These are phyloP conservation scores for Ypsolopha sequella DNA, from an alignment of 2,888 invertebrate species.

Conservation along the genomic window DNA sequence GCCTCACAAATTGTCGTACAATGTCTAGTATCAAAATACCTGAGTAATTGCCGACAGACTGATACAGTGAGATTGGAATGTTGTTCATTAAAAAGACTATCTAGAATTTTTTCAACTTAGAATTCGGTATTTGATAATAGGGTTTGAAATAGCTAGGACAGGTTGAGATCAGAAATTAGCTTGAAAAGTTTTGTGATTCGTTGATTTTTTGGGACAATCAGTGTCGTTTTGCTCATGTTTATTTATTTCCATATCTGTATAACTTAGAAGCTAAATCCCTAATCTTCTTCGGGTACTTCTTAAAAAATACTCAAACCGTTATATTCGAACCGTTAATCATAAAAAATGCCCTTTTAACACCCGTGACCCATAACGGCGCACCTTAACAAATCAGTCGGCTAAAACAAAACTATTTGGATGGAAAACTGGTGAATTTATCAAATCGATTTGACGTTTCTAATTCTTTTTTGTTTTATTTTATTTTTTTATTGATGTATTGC, in stretches of 20 bases:
- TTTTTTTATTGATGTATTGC: conserved; percentile 43
- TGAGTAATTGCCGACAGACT: conserved; percentile 26
- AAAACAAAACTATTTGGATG: conserved; percentile 26
- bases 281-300: too few species aligned
- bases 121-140: not conserved
- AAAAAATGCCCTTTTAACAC: conserved; percentile 12
- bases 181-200: too few species aligned
- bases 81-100: not conserved
- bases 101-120: not conserved
- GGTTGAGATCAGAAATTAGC: not conserved
- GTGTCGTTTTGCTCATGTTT: too few species aligned
- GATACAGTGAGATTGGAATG: conserved; percentile 12
- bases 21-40: conserved; percentile 22
- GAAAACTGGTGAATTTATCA: conserved; percentile 45
- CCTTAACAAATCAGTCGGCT: conserved; percentile 37
- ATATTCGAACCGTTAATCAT: conserved; percentile 1
- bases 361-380: conserved; percentile 31
- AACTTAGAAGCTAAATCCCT: too few species aligned
- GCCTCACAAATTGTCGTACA: conserved; percentile 4
- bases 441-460: conserved; percentile 35
- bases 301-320: not conserved
- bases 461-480: conserved; percentile 35
- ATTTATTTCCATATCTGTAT: too few species aligned
- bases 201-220: too few species aligned
- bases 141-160: not conserved